Evolutionary conservation across 2,888 invertebrate genomes (phyloP).

Genomic region (Rambutsinella grinnellia): DNA sequence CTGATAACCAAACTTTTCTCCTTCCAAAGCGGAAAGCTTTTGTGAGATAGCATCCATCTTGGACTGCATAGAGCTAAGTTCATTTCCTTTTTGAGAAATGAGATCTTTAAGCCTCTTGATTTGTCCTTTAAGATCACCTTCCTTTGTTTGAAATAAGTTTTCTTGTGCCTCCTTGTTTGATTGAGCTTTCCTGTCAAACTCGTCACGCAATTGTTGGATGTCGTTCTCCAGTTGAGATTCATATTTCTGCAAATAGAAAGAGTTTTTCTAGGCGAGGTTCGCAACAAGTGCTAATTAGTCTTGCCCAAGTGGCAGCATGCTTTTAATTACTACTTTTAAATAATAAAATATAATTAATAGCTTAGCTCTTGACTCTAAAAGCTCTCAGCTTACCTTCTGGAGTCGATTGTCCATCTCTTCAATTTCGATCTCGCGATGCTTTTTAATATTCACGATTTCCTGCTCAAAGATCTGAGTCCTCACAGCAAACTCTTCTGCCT

Average conservation of each 20-base stretch:
- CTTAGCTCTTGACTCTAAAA: slow-evolving; percentile 7
- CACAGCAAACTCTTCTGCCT: slow-evolving; percentile 60
- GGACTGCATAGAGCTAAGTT: slow-evolving; percentile 47
- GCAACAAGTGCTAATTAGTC: too few relatives aligned
- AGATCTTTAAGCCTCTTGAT: slow-evolving; percentile 58
- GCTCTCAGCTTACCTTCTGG: slow-evolving; percentile 57
- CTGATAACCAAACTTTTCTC: slow-evolving; percentile 55
- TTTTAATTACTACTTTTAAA: too few relatives aligned
- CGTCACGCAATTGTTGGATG: slow-evolving; percentile 54
- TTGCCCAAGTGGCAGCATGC: too few relatives aligned
- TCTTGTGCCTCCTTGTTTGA: slow-evolving; percentile 60
- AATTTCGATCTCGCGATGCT: slow-evolving; percentile 59
- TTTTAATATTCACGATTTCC: slow-evolving; percentile 59
- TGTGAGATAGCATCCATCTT: slow-evolving; percentile 55
- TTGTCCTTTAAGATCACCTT: slow-evolving; percentile 55
- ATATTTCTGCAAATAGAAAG: slow-evolving; percentile 45
- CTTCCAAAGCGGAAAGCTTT: slow-evolving; percentile 56
- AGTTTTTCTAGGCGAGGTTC: too few relatives aligned
- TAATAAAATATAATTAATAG: too few relatives aligned
- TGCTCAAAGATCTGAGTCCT: slow-evolving; percentile 60
- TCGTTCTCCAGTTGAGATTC: slow-evolving; percentile 59
- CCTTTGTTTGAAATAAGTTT: slow-evolving; percentile 50
- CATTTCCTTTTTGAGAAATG: slow-evolving; percentile 45
- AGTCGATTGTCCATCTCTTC: slow-evolving; percentile 61
- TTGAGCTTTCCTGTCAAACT: slow-evolving; percentile 58